phyloP scores from a whole-genome alignment of 1,140 invertebrate species.

The Diabrotica undecimpunctata region DNA sequence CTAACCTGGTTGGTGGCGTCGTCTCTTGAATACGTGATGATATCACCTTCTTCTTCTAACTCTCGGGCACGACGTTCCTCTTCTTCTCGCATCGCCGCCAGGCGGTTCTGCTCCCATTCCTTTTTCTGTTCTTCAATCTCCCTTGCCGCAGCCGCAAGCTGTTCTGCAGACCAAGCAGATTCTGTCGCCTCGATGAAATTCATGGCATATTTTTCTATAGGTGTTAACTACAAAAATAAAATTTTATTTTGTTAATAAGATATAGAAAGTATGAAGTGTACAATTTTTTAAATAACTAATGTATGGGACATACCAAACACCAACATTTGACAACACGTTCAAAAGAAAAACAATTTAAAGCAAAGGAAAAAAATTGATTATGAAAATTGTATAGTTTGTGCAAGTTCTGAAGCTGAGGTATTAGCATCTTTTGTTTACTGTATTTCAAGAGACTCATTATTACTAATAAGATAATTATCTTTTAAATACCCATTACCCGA shows the following conservation, averaged over 20 bases:
- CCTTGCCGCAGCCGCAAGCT: constrained; percentile 81
- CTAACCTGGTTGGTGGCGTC: constrained; percentile 79
- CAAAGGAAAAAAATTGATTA: too few relatives aligned
- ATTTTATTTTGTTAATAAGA: not conserved
- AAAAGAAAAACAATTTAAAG: not conserved
- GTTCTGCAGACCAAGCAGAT: constrained; percentile 79
- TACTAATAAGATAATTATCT: too few relatives aligned
- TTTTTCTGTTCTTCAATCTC: constrained; percentile 88
- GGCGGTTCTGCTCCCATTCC: constrained; percentile 88
- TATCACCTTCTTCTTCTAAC: constrained; percentile 60
- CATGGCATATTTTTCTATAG: constrained; percentile 92
- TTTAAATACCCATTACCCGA: too few relatives aligned
- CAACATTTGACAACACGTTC: not conserved
- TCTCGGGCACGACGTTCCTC: constrained; percentile 62
- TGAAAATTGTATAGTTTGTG: too few relatives aligned
- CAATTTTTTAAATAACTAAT: not conserved
- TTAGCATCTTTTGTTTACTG: too few relatives aligned
- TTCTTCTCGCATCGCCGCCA: constrained; percentile 70
- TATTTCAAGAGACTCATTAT: too few relatives aligned
- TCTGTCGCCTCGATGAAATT: constrained; percentile 84
- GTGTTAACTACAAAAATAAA: constrained; percentile 66
- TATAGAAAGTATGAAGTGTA: not conserved
- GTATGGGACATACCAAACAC: not conserved
- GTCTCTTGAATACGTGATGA: constrained; percentile 67
- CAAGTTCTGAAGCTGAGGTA: too few relatives aligned